phyloP scores from a whole-genome alignment of 2,113 vertebrate species.

The Brachirus orientalis region DNA sequence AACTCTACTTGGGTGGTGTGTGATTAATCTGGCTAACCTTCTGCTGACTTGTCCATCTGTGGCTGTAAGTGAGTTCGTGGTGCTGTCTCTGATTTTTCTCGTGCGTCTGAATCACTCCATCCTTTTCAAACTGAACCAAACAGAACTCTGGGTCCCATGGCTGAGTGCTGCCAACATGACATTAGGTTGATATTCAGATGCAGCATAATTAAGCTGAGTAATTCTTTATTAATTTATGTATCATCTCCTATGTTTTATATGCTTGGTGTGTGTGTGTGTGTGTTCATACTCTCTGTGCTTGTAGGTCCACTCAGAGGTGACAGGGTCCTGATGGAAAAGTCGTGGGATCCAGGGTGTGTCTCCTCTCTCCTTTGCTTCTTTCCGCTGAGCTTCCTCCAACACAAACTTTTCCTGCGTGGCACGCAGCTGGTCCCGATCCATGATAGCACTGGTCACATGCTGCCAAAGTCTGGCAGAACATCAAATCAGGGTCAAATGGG shows the following conservation, averaged over 20 bases:
- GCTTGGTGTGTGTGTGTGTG: background rate
- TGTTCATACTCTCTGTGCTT: slow-evolving; percentile 86
- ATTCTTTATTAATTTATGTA: background rate
- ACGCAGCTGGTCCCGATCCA: slow-evolving; percentile 87
- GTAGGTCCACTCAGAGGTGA: slow-evolving; percentile 89
- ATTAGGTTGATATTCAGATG: background rate
- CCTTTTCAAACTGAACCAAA: slow-evolving; percentile 91
- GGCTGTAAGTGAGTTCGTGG: slow-evolving; percentile 80
- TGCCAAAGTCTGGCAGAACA: slow-evolving; percentile 88
- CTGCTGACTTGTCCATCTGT: slow-evolving; percentile 81
- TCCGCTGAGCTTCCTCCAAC: slow-evolving; percentile 92
- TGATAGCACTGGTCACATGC: slow-evolving; percentile 91
- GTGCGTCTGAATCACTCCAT: slow-evolving; percentile 90
- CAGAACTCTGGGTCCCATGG: slow-evolving; percentile 90
- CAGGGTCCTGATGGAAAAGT: slow-evolving; percentile 85
- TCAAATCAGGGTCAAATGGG: background rate
- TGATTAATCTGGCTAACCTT: slow-evolving; percentile 75
- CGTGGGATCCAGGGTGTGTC: slow-evolving; percentile 85
- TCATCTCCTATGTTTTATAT: too few species aligned
- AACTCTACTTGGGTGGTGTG: background rate
- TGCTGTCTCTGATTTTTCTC: slow-evolving; percentile 75
- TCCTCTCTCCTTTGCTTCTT: slow-evolving; percentile 82
- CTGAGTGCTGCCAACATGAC: slow-evolving; percentile 75
- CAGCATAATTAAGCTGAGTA: background rate
- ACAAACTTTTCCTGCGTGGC: slow-evolving; percentile 93